phyloP scores from a whole-genome alignment of 2,888 invertebrate genomes.

The Limnephilus rhombicus region DNA sequence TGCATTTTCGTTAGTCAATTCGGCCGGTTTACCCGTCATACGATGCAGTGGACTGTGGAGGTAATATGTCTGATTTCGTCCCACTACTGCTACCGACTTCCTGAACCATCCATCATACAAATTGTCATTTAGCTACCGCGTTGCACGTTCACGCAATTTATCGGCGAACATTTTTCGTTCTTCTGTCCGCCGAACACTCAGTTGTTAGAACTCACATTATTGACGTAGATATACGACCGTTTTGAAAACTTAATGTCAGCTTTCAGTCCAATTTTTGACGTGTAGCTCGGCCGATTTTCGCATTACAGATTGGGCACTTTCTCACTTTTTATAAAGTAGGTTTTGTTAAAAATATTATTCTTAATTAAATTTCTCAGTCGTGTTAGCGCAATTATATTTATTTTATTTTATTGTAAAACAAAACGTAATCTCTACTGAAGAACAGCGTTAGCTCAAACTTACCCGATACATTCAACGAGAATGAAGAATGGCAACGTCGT shows the following conservation, averaged over 20 bases:
- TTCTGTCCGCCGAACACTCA: not conserved
- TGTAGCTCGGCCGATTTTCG: not conserved
- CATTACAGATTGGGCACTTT: not conserved
- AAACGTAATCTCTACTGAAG: no score
- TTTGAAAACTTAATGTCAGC: not conserved
- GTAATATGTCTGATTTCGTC: not conserved
- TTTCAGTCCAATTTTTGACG: not conserved
- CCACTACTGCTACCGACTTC: not conserved
- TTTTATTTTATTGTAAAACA: no score
- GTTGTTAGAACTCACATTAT: not conserved
- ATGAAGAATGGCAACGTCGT: no score
- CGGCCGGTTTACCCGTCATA: not conserved
- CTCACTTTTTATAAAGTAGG: not conserved
- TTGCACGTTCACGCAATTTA: not conserved
- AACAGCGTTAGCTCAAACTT: no score
- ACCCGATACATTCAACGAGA: no score
- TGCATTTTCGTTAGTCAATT: not conserved
- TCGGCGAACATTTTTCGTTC: not conserved
- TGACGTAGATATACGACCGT: not conserved
- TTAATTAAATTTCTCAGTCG: no score
- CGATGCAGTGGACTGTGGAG: not conserved
- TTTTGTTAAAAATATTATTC: no score
- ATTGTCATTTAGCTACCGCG: conserved; percentile 29
- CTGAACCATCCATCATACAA: conserved; percentile 40
- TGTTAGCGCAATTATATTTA: no score